These are phyloP conservation scores for Ricordea florida DNA, from an alignment of 92 coral and sea anemone genomes.

Conservation along the genomic window DNA sequence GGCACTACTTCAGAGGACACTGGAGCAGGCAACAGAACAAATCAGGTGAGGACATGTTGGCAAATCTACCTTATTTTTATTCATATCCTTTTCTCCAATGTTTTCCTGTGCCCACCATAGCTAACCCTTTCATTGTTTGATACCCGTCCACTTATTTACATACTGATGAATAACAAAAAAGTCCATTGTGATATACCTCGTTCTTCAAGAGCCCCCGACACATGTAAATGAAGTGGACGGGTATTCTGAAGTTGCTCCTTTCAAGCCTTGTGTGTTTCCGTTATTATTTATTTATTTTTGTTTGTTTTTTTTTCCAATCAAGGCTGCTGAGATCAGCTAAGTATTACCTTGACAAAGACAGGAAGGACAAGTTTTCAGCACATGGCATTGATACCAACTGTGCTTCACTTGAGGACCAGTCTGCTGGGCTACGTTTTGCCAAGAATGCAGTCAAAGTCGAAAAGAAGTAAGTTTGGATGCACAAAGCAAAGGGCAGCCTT, in stretches of 20 bases:
- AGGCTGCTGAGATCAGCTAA: constrained; percentile 95
- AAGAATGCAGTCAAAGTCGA: constrained; percentile 88
- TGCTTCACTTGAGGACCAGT: constrained; percentile 70
- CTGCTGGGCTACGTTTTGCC: constrained; percentile 81
- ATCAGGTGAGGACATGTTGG: constrained; percentile 72
- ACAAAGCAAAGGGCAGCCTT: too few relatives aligned
- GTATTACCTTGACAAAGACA: constrained; percentile 92
- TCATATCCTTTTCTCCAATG: too few relatives aligned
- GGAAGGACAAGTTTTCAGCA: constrained; percentile 91
- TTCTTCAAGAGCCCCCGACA: too few relatives aligned
- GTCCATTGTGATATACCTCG: too few relatives aligned
- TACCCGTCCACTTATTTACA: too few relatives aligned
- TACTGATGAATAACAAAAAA: too few relatives aligned
- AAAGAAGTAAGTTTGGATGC: constrained; percentile 77
- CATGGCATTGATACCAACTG: constrained; percentile 83
- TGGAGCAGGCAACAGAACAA: constrained; percentile 97
- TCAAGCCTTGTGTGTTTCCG: not conserved
- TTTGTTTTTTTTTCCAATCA: not conserved
- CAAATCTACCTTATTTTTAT: too few relatives aligned
- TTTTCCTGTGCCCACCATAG: too few relatives aligned
- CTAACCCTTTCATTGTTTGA: too few relatives aligned
- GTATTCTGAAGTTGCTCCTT: not conserved
- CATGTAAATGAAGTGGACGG: too few relatives aligned
- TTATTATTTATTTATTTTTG: not conserved
- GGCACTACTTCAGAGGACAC: constrained; percentile 86